phyloP scores from a whole-genome alignment of 2,797 vertebrate species.

The Anguilla anguilla region DNA sequence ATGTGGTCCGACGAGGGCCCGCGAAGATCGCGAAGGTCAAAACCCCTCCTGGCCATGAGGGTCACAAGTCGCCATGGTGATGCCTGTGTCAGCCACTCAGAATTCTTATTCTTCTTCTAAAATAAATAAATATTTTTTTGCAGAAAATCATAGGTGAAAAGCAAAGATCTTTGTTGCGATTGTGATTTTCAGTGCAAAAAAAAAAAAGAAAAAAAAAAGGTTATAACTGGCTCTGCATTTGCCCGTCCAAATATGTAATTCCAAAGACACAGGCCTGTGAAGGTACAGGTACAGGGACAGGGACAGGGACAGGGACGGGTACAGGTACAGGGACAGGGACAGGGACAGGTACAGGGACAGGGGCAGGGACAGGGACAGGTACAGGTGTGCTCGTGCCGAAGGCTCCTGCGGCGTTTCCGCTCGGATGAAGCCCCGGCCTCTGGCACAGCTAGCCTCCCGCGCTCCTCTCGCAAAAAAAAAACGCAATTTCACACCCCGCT shows the following conservation, averaged over 20 bases:
- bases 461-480: background rate
- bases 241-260: background rate
- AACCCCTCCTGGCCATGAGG: background rate
- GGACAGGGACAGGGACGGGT: no score
- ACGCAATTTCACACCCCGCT: background rate
- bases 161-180: background rate
- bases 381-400: background rate
- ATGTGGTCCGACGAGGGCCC: background rate
- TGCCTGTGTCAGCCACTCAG: background rate
- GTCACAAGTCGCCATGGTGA: background rate
- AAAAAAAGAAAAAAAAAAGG: background rate
- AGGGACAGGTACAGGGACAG: no score
- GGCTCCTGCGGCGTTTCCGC: background rate
- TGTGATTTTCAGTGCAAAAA: background rate
- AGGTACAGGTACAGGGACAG: background rate
- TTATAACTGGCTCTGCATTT: background rate
- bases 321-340: no score
- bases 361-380: no score
- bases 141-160: background rate
- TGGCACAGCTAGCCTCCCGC: background rate
- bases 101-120: background rate
- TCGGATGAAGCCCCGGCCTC: background rate
- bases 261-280: background rate
- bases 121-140: no score
- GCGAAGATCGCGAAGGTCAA: background rate